Conservation (phyloP, 2,797 vertebrate species). For the Anguilla obscura region DNA sequence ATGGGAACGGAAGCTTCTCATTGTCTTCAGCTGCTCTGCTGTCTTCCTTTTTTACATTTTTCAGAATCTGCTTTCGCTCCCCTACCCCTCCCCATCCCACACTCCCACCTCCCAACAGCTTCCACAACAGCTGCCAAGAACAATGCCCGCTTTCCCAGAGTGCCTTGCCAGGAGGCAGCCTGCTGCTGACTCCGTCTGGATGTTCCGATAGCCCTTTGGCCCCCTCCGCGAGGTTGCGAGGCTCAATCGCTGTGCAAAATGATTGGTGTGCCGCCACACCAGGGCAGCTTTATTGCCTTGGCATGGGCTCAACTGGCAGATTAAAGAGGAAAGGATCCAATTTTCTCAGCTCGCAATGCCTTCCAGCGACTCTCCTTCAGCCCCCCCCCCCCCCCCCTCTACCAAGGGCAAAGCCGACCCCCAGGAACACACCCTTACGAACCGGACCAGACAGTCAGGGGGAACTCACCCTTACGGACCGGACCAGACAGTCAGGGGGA, state of each 20-base stretch:
- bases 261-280: constrained; percentile 54
- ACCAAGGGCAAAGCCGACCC: background rate
- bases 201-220: constrained; percentile 44
- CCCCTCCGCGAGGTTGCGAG: constrained; percentile 52
- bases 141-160: constrained; percentile 30
- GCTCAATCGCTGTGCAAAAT: constrained; percentile 64
- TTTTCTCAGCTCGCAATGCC: constrained; percentile 58
- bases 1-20: background rate
- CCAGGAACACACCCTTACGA: background rate
- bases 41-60: constrained; percentile 29
- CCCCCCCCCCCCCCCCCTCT: constrained; percentile 17
- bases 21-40: constrained; percentile 34
- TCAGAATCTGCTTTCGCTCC: background rate
- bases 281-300: constrained; percentile 55
- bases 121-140: constrained; percentile 39
- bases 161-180: background rate
- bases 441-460: background rate
- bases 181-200: constrained; percentile 38
- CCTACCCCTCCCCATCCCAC: too few species aligned
- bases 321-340: constrained; percentile 61
- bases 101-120: background rate
- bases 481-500: background rate
- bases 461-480: too few species aligned
- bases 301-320: constrained; percentile 67
- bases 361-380: constrained; percentile 38